Conservation (phyloP, 1,140 invertebrate genomes). For the Adoxophyes honmai region DNA sequence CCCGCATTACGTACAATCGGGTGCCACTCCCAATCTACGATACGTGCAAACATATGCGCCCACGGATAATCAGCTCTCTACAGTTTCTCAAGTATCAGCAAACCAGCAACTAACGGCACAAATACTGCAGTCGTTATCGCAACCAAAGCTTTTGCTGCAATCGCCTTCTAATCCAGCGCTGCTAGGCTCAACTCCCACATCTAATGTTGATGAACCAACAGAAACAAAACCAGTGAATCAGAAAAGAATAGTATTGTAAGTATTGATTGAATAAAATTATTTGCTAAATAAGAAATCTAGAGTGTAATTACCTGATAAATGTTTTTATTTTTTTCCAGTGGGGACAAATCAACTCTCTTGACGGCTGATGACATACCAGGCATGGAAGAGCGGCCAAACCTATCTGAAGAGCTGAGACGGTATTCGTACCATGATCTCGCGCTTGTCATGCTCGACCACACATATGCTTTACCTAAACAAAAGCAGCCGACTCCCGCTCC, state of each 20-base stretch:
- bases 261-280: constrained; percentile 24
- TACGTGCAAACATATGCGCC: constrained; percentile 69
- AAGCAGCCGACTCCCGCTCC: constrained; percentile 40
- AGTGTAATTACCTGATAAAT: neutral
- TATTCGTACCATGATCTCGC: constrained; percentile 64
- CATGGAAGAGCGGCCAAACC: constrained; percentile 69
- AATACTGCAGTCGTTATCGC: constrained; percentile 69
- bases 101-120: constrained; percentile 73
- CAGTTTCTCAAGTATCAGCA: constrained; percentile 60
- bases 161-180: constrained; percentile 43
- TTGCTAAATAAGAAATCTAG: neutral
- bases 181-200: constrained; percentile 27
- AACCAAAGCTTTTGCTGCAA: constrained; percentile 63
- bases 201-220: constrained; percentile 37
- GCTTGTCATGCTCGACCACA: constrained; percentile 74
- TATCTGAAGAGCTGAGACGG: constrained; percentile 65
- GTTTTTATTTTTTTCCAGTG: constrained; percentile 56
- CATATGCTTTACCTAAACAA: constrained; percentile 61
- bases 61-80: constrained; percentile 56
- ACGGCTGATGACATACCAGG: constrained; percentile 70
- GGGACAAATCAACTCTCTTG: constrained; percentile 67
- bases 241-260: constrained; percentile 66
- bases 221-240: constrained; percentile 54
- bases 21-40: constrained; percentile 61
- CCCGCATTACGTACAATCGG: constrained; percentile 70